These are phyloP conservation scores for Acrossocheilus wenchowensis DNA, from an alignment of 2,797 vertebrate species.

Conservation along the genomic window DNA sequence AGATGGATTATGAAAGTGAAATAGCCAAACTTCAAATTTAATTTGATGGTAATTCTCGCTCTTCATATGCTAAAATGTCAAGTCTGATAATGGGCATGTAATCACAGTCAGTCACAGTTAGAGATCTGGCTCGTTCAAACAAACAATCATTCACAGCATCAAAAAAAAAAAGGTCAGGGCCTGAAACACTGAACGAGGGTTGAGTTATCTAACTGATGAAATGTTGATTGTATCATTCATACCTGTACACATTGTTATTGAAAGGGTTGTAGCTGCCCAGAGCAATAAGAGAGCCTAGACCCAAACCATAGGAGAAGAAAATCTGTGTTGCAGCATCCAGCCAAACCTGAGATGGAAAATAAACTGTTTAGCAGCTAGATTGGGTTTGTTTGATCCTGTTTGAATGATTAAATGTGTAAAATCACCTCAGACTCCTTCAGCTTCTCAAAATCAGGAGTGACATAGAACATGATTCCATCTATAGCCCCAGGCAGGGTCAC, in stretches of 20 bases:
- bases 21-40: conserved; percentile 6
- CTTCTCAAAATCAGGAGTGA: conserved; percentile 96
- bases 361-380: conserved; percentile 35
- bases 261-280: conserved; percentile 98
- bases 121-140: background rate
- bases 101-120: background rate
- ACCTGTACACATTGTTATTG: conserved; percentile 99
- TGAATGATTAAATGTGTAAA: conserved; percentile 29
- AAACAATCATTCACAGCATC: background rate
- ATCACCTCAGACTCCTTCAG: conserved; percentile 95
- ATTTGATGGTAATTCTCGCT: conserved; percentile 37
- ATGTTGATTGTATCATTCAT: conserved; percentile 59
- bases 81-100: background rate
- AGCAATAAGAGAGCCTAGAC: conserved; percentile 95
- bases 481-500: conserved; percentile 93
- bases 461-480: conserved; percentile 94
- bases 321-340: conserved; percentile 98
- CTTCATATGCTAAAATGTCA: conserved; percentile 33
- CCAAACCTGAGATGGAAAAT: conserved; percentile 85
- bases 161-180: background rate
- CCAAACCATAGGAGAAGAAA: conserved; percentile 97
- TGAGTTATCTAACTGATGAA: background rate
- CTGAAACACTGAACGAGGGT: background rate
- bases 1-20: conserved; percentile 43
- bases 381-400: background rate